A percentile compares a stretch with the other conserved stretches of the same genome.
These are phyloP conservation scores for Spea bombifrons DNA, from an alignment of 2,113 vertebrate genomes.

Conservation along the genomic window DNA sequence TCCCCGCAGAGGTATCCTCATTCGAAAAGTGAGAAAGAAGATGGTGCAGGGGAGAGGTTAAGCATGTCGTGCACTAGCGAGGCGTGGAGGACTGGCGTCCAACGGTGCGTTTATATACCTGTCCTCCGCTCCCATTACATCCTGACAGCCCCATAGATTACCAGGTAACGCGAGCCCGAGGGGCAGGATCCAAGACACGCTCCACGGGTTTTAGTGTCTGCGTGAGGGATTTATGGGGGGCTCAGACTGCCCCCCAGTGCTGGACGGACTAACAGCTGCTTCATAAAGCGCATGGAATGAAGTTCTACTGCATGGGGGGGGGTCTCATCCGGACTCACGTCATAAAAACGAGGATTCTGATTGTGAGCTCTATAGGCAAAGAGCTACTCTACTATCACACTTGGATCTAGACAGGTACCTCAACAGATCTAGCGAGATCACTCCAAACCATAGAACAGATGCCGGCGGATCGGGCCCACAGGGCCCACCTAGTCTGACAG, in stretches of 20 bases:
- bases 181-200: slow-evolving; percentile 16
- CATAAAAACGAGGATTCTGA: too few relatives aligned
- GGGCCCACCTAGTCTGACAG: too few relatives aligned
- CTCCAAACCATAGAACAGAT: too few relatives aligned
- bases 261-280: slow-evolving; percentile 15
- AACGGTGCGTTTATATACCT: neutral
- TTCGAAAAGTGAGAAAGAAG: neutral
- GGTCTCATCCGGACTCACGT: too few relatives aligned
- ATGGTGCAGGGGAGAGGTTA: slow-evolving; percentile 4
- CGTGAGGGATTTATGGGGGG: slow-evolving; percentile 20
- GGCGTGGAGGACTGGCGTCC: slow-evolving; percentile 20
- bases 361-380: too few relatives aligned
- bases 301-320: too few relatives aligned
- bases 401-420: too few relatives aligned
- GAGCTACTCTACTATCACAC: too few relatives aligned
- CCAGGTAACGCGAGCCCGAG: slow-evolving; percentile 27
- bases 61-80: slow-evolving; percentile 11
- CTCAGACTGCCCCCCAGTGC: slow-evolving; percentile 14
- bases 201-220: slow-evolving; percentile 24
- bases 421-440: too few relatives aligned
- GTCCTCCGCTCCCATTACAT: slow-evolving; percentile 24
- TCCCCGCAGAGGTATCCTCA: too few relatives aligned
- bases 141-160: slow-evolving; percentile 37
- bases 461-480: too few relatives aligned
- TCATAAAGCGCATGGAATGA: slow-evolving; percentile 8